Conservation (phyloP, 1,140 invertebrate species). For the Leptinotarsa defecta region DNA sequence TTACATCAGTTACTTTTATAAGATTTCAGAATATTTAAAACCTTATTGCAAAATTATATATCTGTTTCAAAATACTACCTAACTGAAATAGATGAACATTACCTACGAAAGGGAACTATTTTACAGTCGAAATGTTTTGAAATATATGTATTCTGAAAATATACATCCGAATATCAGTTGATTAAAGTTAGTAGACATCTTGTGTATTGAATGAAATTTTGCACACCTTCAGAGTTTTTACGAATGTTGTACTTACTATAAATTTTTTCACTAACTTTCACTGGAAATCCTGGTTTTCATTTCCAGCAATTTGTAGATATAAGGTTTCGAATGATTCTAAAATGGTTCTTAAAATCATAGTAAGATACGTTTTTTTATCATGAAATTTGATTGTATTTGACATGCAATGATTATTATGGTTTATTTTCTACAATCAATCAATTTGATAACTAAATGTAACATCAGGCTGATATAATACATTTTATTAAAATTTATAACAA, state of each 20-base stretch:
- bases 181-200: not conserved
- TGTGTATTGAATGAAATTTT: not conserved
- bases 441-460: constrained; percentile 18
- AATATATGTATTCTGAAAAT: constrained; percentile 1
- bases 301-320: not conserved
- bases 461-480: constrained; percentile 32
- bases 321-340: not conserved
- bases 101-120: constrained; percentile 28
- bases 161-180: not conserved
- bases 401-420: constrained; percentile 15
- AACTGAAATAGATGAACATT: not conserved
- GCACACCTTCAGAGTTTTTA: not conserved
- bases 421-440: constrained; percentile 19
- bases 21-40: constrained; percentile 13
- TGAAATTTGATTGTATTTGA: constrained; percentile 12
- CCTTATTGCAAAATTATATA: constrained; percentile 15
- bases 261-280: not conserved
- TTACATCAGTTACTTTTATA: constrained; percentile 23
- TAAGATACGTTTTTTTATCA: not conserved
- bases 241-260: not conserved
- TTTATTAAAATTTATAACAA: constrained; percentile 33
- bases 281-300: not conserved
- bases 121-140: constrained; percentile 28
- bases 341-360: not conserved
- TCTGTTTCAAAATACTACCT: not conserved